Percentiles rank a stretch among this genome's conserved stretches.
Evolutionary conservation across 1,140 invertebrate species (phyloP).

Genomic region (Myzus persicae): DNA sequence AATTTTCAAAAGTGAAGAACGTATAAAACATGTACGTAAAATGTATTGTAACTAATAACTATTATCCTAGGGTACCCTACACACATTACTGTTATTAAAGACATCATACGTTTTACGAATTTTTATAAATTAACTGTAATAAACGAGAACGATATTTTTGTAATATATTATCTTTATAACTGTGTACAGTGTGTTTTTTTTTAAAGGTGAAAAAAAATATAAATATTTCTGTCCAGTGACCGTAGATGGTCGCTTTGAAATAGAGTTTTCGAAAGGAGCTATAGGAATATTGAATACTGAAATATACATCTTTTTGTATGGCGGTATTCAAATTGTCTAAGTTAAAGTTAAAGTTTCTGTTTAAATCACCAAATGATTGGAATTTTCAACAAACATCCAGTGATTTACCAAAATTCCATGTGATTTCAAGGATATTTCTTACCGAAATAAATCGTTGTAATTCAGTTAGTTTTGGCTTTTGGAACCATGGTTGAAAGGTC

Average conservation of each 20-base stretch:
- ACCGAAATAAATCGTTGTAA: too few relatives aligned
- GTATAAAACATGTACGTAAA: neutral
- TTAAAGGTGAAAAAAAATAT: neutral
- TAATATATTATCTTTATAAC: too few relatives aligned
- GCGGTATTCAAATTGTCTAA: neutral
- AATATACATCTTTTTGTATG: too few relatives aligned
- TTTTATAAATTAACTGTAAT: neutral
- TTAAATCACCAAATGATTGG: neutral
- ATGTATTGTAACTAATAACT: neutral
- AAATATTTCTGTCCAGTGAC: too few relatives aligned
- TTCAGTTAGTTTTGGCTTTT: too few relatives aligned
- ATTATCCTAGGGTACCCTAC: too few relatives aligned
- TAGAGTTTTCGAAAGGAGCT: neutral
- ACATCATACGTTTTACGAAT: neutral
- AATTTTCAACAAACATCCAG: too few relatives aligned
- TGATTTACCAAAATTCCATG: too few relatives aligned
- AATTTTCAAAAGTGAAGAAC: neutral
- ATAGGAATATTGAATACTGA: too few relatives aligned
- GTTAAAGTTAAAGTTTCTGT: neutral
- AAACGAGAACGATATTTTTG: neutral
- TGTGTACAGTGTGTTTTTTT: neutral
- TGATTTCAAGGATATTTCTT: too few relatives aligned
- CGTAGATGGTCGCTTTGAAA: neutral
- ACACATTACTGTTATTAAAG: neutral
- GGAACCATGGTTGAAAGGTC: too few relatives aligned